Evolutionary conservation across 2,797 vertebrate genomes (phyloP).

Genomic region (Lepilemur septentrionalis): DNA sequence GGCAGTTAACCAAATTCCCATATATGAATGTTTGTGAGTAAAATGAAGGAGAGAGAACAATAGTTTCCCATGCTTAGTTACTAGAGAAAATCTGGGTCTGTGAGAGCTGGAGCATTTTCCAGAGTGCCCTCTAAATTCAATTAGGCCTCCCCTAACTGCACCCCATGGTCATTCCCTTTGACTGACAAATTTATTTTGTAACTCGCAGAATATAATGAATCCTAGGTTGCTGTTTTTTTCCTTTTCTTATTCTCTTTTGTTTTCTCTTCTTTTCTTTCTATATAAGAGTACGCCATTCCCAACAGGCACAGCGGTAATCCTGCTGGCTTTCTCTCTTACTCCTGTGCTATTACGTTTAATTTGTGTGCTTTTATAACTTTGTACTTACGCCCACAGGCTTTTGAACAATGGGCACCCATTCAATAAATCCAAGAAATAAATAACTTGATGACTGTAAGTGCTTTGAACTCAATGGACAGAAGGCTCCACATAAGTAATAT

Average conservation of each 20-base stretch:
- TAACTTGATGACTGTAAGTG: slow-evolving; percentile 71
- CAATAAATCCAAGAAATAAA: slow-evolving; percentile 77
- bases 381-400: slow-evolving; percentile 72
- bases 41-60: not conserved
- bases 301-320: slow-evolving; percentile 40
- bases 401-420: slow-evolving; percentile 74
- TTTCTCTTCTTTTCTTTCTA: slow-evolving; percentile 44
- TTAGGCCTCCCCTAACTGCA: not conserved
- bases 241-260: slow-evolving; percentile 32
- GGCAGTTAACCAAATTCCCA: not conserved
- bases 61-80: not conserved
- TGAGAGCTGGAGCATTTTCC: not conserved
- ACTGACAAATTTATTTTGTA: slow-evolving; percentile 25
- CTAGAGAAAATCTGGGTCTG: not conserved
- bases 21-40: not conserved
- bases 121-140: not conserved
- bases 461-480: slow-evolving; percentile 77
- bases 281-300: slow-evolving; percentile 52
- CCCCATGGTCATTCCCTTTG: not conserved
- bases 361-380: slow-evolving; percentile 75
- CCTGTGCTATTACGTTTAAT: slow-evolving; percentile 73
- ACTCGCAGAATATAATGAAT: not conserved
- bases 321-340: slow-evolving; percentile 62
- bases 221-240: not conserved
- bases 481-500: slow-evolving; percentile 67